Base-by-base conservation (phyloP, 2,113 vertebrate species). In the Cheilinus undulatus region DNA sequence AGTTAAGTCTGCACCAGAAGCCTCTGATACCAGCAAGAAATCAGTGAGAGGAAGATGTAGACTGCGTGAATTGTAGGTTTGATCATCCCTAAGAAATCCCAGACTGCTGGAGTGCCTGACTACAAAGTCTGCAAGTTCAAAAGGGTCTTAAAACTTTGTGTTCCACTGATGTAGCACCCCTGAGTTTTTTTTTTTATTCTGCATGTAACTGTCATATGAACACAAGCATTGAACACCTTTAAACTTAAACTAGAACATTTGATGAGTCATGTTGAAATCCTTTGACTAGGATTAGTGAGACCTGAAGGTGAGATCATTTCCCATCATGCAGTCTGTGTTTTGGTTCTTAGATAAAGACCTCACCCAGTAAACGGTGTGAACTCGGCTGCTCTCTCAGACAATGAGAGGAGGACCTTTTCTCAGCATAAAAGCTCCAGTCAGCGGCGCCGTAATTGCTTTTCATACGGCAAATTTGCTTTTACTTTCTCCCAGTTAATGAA, bases 391-490 rank as follows among this genome's bases (percentile, higher is more conserved):
- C 66, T 71, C 53, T 53, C 52, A 94, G 92, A 94, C 94, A 91
- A 89, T 73, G 83, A 93, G 91, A 94, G 93, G 94, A 90, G 54
- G 81, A 88, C 95, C 95, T 95, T 95, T 90, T 90, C 86, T 23
- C 87, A 91, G 93, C 95, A 91, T 77, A 91, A 90, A 88, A 82
- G 95, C 93, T 92, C 94, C 94, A 96, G 96, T 97, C 95, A 97
- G 94, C 94, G 88, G 94, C 91, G 92, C 92, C 94, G 93, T 97
- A 97, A 98, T 98, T 98, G 96, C 96, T 97, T 98, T 98, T 95
- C 94, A 96, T 94, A 97, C 94, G 93, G 92, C 94, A 97, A 97
- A 98, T 98, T 97, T 99, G 96, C 95, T 96, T 97, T 97, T 96
- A 97, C 95, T 96, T 95, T 96, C 94, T 93, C 90, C 78, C 88